Evolutionary conservation across 2,888 invertebrate species (phyloP).

Genomic region (Thumatha senex): DNA sequence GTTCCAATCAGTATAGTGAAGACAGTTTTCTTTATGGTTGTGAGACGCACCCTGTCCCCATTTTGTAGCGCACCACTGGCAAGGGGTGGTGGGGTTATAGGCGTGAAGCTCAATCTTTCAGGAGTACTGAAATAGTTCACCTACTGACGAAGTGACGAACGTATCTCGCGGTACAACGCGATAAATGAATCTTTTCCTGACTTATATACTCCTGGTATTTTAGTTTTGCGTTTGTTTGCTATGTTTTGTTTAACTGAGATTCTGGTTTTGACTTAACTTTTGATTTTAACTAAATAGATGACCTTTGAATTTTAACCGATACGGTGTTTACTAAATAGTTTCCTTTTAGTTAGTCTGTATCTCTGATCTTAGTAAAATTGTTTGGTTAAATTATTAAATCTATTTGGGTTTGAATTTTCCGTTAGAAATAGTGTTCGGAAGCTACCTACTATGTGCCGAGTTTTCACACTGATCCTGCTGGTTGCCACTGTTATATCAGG

Average conservation of each 20-base stretch:
- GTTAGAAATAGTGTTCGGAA: slow-evolving; percentile 13
- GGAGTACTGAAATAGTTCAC: slow-evolving; percentile 58
- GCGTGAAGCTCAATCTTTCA: slow-evolving; percentile 50
- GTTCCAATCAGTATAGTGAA: slow-evolving; percentile 73
- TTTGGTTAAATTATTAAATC: slow-evolving; percentile 11
- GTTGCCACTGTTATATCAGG: slow-evolving; percentile 24
- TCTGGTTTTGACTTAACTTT: no score
- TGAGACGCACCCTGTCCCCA: slow-evolving; percentile 79
- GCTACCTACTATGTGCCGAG: slow-evolving; percentile 6
- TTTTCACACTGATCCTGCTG: slow-evolving; percentile 14
- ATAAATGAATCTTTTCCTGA: slow-evolving; percentile 1
- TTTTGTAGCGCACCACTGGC: slow-evolving; percentile 59
- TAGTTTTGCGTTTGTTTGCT: not conserved
- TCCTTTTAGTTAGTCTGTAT: not conserved
- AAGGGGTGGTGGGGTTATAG: slow-evolving; percentile 67
- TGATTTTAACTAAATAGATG: not conserved
- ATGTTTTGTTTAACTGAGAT: not conserved
- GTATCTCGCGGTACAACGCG: slow-evolving; percentile 38
- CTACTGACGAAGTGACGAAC: slow-evolving; percentile 59
- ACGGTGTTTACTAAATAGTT: not conserved
- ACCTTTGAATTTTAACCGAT: not conserved
- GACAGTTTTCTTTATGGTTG: slow-evolving; percentile 77
- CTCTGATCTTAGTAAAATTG: not conserved
- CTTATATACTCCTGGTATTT: not conserved
- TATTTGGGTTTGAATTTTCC: slow-evolving; percentile 13